These are phyloP conservation scores for Mechanitis messenoides DNA, from an alignment of 2,888 invertebrate species.

Conservation along the genomic window DNA sequence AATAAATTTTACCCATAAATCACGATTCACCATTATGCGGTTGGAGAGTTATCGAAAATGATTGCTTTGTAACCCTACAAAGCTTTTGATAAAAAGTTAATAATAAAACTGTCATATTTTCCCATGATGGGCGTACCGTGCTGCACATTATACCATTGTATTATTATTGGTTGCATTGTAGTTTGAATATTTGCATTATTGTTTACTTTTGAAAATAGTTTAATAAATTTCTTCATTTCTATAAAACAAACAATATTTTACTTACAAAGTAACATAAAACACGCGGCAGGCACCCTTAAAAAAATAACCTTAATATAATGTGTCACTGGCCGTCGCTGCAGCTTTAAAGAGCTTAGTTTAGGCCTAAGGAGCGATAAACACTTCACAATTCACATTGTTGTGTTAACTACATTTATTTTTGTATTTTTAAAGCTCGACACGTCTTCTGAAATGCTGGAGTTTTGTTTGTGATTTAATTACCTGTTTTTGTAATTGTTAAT, in stretches of 20 bases:
- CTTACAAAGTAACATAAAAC: background rate
- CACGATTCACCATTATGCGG: constrained; percentile 7
- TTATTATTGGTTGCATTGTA: constrained; percentile 59
- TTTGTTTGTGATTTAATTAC: constrained; percentile 9
- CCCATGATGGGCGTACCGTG: constrained; percentile 54
- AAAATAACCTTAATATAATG: background rate
- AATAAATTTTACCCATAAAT: too few relatives aligned
- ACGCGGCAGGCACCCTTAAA: background rate
- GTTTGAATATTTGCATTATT: constrained; percentile 41
- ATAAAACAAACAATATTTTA: constrained; percentile 36
- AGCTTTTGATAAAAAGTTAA: constrained; percentile 51
- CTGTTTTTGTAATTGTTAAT: constrained; percentile 23
- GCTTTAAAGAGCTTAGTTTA: constrained; percentile 10
- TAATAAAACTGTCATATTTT: constrained; percentile 58
- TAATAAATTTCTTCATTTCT: constrained; percentile 9
- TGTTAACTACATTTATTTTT: background rate
- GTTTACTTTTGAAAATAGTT: constrained; percentile 16
- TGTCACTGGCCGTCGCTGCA: constrained; percentile 7
- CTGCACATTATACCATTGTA: constrained; percentile 52
- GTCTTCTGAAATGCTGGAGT: constrained; percentile 24
- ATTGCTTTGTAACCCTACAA: constrained; percentile 22
- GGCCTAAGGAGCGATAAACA: constrained; percentile 12
- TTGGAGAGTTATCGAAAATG: constrained; percentile 24
- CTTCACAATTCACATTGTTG: background rate
- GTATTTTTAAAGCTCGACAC: background rate